Evolutionary conservation across 2,113 vertebrate genomes (phyloP).

Genomic region (Jacana jacana): DNA sequence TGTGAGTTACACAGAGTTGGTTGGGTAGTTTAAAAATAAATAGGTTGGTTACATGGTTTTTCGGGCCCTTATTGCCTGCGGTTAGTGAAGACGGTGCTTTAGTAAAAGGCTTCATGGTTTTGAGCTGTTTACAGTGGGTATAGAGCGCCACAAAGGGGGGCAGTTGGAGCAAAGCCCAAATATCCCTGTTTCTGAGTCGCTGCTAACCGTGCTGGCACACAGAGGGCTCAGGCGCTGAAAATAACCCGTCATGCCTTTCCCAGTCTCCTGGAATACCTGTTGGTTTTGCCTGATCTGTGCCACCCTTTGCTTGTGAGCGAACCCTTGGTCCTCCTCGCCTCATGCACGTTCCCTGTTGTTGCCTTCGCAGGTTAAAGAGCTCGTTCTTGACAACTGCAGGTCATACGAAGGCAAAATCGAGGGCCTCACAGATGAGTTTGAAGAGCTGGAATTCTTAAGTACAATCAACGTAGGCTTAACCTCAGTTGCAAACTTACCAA

Average conservation of each 20-base stretch:
- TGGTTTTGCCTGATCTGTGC: neutral
- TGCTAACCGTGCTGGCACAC: neutral
- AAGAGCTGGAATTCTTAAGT: conserved; percentile 97
- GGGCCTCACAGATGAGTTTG: conserved; percentile 96
- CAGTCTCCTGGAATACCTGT: neutral
- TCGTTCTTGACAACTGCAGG: conserved; percentile 96
- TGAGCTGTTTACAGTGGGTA: neutral
- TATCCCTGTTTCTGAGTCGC: neutral
- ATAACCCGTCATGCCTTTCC: neutral
- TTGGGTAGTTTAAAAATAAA: neutral
- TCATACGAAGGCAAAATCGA: conserved; percentile 95
- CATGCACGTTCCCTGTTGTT: rapidly evolving
- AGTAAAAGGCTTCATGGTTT: neutral
- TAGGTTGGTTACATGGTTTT: neutral
- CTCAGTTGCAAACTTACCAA: conserved; percentile 94
- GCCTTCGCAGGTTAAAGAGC: conserved; percentile 90
- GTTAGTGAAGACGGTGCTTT: neutral
- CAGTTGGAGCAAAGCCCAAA: neutral
- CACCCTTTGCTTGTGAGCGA: neutral
- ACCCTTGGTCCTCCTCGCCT: neutral
- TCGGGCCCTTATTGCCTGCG: neutral
- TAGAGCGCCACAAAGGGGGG: neutral
- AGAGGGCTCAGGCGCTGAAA: neutral
- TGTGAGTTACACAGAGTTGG: neutral
- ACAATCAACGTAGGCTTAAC: conserved; percentile 96